These are phyloP conservation scores for Eremobia ochroleuca DNA, from an alignment of 2,888 invertebrate species.

Conservation along the genomic window DNA sequence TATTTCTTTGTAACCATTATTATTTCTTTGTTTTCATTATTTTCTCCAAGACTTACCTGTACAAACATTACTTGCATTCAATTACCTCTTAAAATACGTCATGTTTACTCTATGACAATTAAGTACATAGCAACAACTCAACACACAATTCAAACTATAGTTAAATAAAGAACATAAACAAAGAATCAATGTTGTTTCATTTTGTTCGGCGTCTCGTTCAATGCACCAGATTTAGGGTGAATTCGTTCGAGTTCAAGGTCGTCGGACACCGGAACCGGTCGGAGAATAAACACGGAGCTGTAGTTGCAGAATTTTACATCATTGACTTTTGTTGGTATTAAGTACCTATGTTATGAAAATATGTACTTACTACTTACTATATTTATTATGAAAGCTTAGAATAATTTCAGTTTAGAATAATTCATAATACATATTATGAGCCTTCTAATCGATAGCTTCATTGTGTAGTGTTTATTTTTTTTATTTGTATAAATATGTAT, in stretches of 20 bases:
- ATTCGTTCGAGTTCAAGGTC: conserved; percentile 72
- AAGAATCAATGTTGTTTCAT: conserved; percentile 6
- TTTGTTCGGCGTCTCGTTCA: conserved; percentile 38
- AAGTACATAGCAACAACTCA: not conserved
- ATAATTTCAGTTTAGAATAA: not conserved
- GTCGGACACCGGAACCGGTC: conserved; percentile 66
- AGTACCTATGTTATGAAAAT: not conserved
- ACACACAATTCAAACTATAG: too few relatives aligned
- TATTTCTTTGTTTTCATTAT: too few relatives aligned
- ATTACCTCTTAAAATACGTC: not conserved
- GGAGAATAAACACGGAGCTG: conserved; percentile 55
- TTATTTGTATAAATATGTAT: not conserved
- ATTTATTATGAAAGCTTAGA: not conserved
- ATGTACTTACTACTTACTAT: not conserved
- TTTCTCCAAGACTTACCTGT: too few relatives aligned
- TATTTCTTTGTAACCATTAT: too few relatives aligned
- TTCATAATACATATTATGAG: not conserved
- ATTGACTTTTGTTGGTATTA: not conserved
- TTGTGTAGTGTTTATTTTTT: not conserved
- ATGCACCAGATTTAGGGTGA: conserved; percentile 65
- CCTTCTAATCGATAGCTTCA: not conserved
- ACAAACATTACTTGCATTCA: not conserved
- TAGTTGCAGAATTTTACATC: not conserved
- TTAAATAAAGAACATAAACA: conserved; percentile 14
- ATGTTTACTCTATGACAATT: not conserved